These are phyloP conservation scores for Heliconius charithonia DNA, from an alignment of 2,888 invertebrate genomes.

Conservation along the genomic window DNA sequence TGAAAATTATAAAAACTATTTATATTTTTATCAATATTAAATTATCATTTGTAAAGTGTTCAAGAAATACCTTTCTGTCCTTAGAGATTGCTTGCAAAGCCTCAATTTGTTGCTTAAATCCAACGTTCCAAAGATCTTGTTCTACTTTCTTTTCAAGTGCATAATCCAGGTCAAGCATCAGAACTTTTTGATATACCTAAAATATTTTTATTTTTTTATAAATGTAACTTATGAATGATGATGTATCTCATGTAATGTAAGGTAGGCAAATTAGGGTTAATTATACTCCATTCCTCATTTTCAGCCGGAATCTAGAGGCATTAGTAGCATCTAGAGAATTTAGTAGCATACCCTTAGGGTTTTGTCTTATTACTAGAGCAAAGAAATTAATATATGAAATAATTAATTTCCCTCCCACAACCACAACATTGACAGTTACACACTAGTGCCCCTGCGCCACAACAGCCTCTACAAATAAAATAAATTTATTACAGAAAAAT, in stretches of 20 bases:
- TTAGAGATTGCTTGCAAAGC: slow-evolving; percentile 89
- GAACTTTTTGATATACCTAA: slow-evolving; percentile 88
- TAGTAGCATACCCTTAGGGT: too few species aligned
- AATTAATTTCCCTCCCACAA: too few species aligned
- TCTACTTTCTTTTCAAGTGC: slow-evolving; percentile 95
- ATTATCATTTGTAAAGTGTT: not conserved
- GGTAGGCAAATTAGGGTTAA: too few species aligned
- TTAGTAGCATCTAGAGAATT: too few species aligned
- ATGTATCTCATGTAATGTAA: too few species aligned
- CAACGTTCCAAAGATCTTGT: slow-evolving; percentile 94
- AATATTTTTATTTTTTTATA: not conserved
- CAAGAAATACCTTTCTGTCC: slow-evolving; percentile 87
- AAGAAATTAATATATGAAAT: too few species aligned
- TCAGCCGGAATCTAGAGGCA: too few species aligned
- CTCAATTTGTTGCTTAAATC: slow-evolving; percentile 94
- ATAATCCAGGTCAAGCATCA: slow-evolving; percentile 92
- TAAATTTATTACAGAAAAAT: not conserved
- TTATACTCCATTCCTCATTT: too few species aligned
- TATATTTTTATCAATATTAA: not conserved
- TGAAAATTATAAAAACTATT: too few species aligned
- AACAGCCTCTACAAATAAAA: not conserved
- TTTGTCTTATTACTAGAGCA: too few species aligned
- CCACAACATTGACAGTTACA: too few species aligned
- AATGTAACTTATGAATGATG: not conserved
- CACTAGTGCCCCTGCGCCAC: too few species aligned